These are phyloP conservation scores for Actinemys pallida DNA, from an alignment of 2,113 vertebrate genomes.

Conservation along the genomic window DNA sequence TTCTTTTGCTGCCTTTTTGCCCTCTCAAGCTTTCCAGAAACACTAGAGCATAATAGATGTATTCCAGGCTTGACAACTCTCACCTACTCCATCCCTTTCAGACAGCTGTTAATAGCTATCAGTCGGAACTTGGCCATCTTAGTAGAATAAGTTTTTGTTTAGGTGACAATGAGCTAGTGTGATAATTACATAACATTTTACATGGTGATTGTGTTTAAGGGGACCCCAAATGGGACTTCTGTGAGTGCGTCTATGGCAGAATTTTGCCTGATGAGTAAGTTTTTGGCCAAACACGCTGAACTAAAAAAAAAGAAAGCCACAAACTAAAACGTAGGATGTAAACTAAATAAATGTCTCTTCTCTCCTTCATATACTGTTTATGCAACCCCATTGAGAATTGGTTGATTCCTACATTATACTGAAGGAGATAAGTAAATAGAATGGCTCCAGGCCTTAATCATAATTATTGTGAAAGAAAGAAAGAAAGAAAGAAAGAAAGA, in stretches of 20 bases:
- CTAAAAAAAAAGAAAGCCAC: neutral
- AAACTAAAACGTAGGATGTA: neutral
- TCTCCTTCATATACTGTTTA: neutral
- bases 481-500: neutral
- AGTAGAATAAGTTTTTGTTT: neutral
- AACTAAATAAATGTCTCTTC: neutral
- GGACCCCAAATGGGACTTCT: constrained; percentile 16
- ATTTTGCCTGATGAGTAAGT: neutral
- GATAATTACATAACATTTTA: constrained; percentile 21
- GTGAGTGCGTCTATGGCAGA: accelerated
- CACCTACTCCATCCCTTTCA: neutral
- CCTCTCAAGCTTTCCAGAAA: constrained; percentile 34
- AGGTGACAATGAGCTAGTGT: constrained; percentile 20
- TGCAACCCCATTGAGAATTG: neutral
- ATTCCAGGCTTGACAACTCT: neutral
- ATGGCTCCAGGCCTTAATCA: neutral
- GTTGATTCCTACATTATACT: neutral
- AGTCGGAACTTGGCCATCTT: constrained; percentile 12
- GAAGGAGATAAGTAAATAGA: neutral
- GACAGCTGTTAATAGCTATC: neutral
- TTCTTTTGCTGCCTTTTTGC: neutral
- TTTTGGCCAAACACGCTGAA: neutral
- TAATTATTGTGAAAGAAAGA: neutral
- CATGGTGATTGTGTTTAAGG: neutral
- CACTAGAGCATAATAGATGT: neutral